Conservation (phyloP, 2,888 invertebrate genomes). For the Catocala nupta region DNA sequence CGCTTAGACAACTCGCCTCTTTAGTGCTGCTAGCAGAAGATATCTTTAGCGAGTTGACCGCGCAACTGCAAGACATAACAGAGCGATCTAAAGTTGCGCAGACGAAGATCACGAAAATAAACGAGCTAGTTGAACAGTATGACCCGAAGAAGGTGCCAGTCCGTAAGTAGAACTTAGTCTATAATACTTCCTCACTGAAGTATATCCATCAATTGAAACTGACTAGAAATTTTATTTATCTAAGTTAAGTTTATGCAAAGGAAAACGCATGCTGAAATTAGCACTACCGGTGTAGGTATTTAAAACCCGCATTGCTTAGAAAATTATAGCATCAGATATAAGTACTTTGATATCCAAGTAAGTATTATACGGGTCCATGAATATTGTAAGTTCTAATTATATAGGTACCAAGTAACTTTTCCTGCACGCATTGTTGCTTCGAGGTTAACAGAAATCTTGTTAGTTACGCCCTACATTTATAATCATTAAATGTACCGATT, state of each 20-base stretch:
- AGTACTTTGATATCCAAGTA: no score
- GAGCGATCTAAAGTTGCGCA: constrained; percentile 91
- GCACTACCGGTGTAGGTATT: not conserved
- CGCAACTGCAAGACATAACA: constrained; percentile 91
- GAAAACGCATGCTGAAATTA: not conserved
- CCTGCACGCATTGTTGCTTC: constrained; percentile 35
- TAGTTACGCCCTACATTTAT: constrained; percentile 12
- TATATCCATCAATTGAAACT: not conserved
- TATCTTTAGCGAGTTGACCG: constrained; percentile 93
- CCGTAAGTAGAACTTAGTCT: constrained; percentile 91
- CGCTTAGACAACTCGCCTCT: constrained; percentile 94
- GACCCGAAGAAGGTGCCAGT: constrained; percentile 97
- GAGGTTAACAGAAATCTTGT: constrained; percentile 12
- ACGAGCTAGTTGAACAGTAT: constrained; percentile 90
- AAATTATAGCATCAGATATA: no score
- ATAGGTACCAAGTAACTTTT: constrained; percentile 31
- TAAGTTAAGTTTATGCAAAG: not conserved
- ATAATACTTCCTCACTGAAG: no score
- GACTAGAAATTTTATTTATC: not conserved
- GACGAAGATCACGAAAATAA: constrained; percentile 90
- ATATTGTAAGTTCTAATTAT: constrained; percentile 28
- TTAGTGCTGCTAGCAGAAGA: constrained; percentile 94
- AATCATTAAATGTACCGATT: constrained; percentile 3
- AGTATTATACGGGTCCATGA: not conserved
- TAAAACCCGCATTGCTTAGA: no score